Evolutionary conservation across 1,140 invertebrate genomes (phyloP), one percentile per base, ranked within the genome.

Genomic region (Aphis gossypii): DNA sequence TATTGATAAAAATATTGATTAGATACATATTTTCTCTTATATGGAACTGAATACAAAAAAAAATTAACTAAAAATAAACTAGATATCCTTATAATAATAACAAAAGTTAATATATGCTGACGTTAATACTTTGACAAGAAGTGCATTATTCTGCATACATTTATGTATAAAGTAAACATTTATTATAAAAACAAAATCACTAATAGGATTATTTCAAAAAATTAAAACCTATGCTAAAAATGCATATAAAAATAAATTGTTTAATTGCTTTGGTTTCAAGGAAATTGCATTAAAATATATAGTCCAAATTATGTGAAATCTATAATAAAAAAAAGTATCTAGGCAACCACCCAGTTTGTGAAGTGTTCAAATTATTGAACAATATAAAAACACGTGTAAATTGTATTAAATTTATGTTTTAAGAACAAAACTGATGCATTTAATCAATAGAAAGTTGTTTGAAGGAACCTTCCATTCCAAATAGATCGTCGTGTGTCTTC

Each of bases 391-490:
- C 35, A 56, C 56, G 21, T 9, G 25, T 76, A 35, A 76, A 76
- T 76, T 14, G 14, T 76, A 76, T 18, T 20, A 76, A 18, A 35
- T 76, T n/a, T n/a, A 68, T 76, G n/a, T 76, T 76, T 76, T n/a
- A n/a, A 68, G 14, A 76, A 76, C 4, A n/a, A n/a, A 18, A 18
- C n/a, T 76, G 60, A 41, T 35, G 48, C n/a, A 41, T 38, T 94
- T 68, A 98, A 95, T 98, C 97, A 94, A 98, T 97, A 54, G 96
- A 95, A 18, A 98, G 95, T 95, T 98, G 97, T 94, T 97, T 96
- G 95, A 98, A 98, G 46, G 97, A 97, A 83, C 97, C 97, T 94
- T 98, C 97, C 94, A 98, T 96, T 48, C 97, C 97, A 94, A 98
- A 98, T 0, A 98, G 95, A 94, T 98, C 97, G 94, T 98, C 97